Evolutionary conservation across 2,113 vertebrate genomes (phyloP), one percentile per base, ranked within the genome.

Genomic region (Numida meleagris): DNA sequence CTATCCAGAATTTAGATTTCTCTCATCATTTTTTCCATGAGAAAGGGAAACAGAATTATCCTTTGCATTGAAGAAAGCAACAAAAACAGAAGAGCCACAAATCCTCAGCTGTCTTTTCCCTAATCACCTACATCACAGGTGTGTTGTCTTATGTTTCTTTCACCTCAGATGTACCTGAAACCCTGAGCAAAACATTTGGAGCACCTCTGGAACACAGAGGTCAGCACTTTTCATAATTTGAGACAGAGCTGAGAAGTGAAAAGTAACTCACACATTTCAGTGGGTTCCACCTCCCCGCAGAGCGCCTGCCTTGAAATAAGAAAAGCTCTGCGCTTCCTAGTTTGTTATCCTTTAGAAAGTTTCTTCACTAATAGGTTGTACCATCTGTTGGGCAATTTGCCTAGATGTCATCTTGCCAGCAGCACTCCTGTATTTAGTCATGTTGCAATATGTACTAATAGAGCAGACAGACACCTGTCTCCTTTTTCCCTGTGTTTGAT

Each of bases 321-420:
- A 59, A 82, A 86, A 57, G 1, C 11, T 38, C 59, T 92, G 45
- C 10, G 42, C 90, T 95, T 95, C 53, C 62, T 48, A 80, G 14
- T 83, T 86, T 71, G 58, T 93, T 93, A 82, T 90, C 34, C 42
- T 90, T 81, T 88, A 45, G 21, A 82, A 96, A 76, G 53, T 92
- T 95, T 91, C 83, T 81, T 80, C 57, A 36, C 40, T 89, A 93
- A 83, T 86, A 62, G 31, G 45, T 88, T 96, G 79, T 42, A 83
- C 94, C 94, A 96, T 96, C 95, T 97, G 93, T 92, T 95, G 80
- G 88, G 74, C 55, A 91, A 88, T 91, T 96, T 95, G 90, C 80
- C 78, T 74, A 34, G 68, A 76, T 90, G 42, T 67, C 76, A 43
- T 92, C 77, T 84, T 90, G 88, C 84, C 88, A 89, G 63, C 68